Evolutionary conservation across 2,797 vertebrate species (phyloP).

Genomic region (Ceryle rudis): DNA sequence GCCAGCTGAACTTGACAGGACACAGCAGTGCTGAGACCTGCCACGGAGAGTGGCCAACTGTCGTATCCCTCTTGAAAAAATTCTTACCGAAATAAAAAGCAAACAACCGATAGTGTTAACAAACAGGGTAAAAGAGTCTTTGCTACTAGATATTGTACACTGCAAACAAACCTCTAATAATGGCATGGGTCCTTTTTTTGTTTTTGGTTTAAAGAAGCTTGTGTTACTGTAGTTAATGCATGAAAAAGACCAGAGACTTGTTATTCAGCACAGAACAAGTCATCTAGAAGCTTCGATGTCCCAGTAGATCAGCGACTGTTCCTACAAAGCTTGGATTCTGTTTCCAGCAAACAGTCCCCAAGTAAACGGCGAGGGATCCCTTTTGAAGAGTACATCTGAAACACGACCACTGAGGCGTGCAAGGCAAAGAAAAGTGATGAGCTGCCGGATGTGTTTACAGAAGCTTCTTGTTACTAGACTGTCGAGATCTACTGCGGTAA

Average conservation of each 20-base stretch:
- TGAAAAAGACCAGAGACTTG: conserved; percentile 47
- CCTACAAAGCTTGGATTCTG: conserved; percentile 44
- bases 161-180: conserved; percentile 47
- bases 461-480: background rate
- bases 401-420: background rate
- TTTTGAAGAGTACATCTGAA: background rate
- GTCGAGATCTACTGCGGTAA: background rate
- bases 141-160: conserved; percentile 16
- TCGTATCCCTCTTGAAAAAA: background rate
- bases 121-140: conserved; percentile 19
- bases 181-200: conserved; percentile 47
- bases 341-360: conserved; percentile 42
- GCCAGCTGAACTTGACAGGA: background rate
- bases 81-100: conserved; percentile 19
- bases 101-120: conserved; percentile 13
- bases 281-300: conserved; percentile 43
- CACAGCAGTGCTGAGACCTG: background rate
- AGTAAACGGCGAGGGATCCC: conserved; percentile 28
- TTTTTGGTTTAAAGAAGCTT: conserved; percentile 75
- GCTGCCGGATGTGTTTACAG: background rate
- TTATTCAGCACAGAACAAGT: conserved; percentile 66
- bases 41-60: background rate
- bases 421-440: background rate
- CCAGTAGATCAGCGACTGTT: conserved; percentile 33
- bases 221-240: conserved; percentile 70